Conservation (phyloP, 92 coral and sea anemone genomes). For the Bergia sp. region DNA sequence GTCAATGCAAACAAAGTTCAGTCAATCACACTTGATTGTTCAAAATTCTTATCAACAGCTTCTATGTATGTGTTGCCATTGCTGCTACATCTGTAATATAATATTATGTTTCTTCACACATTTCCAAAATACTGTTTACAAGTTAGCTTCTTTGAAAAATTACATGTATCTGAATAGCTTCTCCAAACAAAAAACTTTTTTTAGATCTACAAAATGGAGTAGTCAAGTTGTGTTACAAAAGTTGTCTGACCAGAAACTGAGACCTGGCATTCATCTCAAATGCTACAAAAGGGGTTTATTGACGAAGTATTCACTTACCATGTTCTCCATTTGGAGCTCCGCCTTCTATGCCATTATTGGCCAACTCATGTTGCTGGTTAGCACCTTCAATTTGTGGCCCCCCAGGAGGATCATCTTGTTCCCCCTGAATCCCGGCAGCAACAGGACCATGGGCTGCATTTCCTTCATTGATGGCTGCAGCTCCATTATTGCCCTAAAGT, state of each 20-base stretch:
- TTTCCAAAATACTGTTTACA: too few relatives aligned
- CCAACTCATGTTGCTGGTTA: slow-evolving; percentile 29
- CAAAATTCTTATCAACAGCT: too few relatives aligned
- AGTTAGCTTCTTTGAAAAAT: too few relatives aligned
- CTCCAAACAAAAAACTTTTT: too few relatives aligned
- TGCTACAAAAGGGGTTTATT: background rate
- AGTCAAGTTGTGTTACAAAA: background rate
- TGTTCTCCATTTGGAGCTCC: slow-evolving; percentile 40
- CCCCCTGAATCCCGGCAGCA: slow-evolving; percentile 25
- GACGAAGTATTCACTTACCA: background rate
- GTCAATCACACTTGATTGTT: too few relatives aligned
- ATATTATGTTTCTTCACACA: too few relatives aligned
- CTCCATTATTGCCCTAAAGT: slow-evolving; percentile 26
- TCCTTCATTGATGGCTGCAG: slow-evolving; percentile 24
- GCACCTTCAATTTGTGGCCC: slow-evolving; percentile 15
- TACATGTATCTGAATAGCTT: too few relatives aligned
- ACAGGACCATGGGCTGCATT: slow-evolving; percentile 22
- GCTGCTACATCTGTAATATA: too few relatives aligned
- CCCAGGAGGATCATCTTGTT: slow-evolving; percentile 5
- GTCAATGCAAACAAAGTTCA: too few relatives aligned
- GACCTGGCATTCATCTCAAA: too few relatives aligned
- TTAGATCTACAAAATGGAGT: too few relatives aligned
- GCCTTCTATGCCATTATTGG: slow-evolving; percentile 15
- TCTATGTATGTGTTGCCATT: too few relatives aligned
- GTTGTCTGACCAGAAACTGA: background rate